Evolutionary conservation across 1,140 invertebrate species (phyloP).

Genomic region (Leguminivora glycinivorella): DNA sequence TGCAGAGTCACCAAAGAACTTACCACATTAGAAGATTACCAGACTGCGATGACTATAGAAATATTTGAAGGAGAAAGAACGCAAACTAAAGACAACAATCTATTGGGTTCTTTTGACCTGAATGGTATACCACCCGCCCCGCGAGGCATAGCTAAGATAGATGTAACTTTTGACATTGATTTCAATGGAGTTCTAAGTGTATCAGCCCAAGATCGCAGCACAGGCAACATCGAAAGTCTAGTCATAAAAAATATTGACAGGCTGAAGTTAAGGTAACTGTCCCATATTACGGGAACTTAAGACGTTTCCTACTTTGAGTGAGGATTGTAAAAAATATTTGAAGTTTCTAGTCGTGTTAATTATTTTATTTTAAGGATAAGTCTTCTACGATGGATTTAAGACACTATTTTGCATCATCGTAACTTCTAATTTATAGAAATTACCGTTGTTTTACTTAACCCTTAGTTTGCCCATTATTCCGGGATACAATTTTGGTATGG

Average conservation of each 20-base stretch:
- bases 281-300: no score
- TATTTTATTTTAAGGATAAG: no score
- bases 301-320: no score
- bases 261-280: no score
- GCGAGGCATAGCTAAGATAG: constrained; percentile 55
- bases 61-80: constrained; percentile 63
- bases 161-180: constrained; percentile 60
- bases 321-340: no score
- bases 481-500: no score
- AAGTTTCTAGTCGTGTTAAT: no score
- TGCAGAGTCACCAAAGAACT: constrained; percentile 59
- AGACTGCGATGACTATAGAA: constrained; percentile 61
- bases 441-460: no score
- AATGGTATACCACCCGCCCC: constrained; percentile 59
- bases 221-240: constrained; percentile 70
- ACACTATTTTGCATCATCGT: no score
- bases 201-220: constrained; percentile 71
- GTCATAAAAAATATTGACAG: constrained; percentile 75
- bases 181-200: constrained; percentile 75
- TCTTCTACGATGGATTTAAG: no score
- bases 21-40: constrained; percentile 61
- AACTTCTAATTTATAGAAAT: no score
- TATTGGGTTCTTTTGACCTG: constrained; percentile 57
- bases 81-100: constrained; percentile 59
- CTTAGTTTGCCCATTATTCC: no score